Conservation (phyloP, 1,140 invertebrate species). For the Campoletis sonorensis region DNA sequence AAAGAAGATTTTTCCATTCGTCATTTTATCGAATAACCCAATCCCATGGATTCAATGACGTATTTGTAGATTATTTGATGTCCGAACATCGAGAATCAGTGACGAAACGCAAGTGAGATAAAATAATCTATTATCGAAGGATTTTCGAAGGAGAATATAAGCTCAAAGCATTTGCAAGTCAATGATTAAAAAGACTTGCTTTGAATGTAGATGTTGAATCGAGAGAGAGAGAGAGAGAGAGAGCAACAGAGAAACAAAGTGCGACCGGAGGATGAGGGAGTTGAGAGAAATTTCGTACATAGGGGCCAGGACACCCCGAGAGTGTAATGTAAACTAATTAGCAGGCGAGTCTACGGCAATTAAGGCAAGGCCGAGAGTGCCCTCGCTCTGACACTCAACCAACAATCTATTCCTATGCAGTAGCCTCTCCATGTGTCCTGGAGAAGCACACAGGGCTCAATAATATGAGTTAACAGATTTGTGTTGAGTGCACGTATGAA, state of each 20-base stretch:
- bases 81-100: no score
- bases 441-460: constrained; percentile 23
- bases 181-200: constrained; percentile 8
- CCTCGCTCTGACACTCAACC: constrained; percentile 68
- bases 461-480: constrained; percentile 20
- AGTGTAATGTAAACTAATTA: constrained; percentile 77
- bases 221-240: constrained; percentile 29
- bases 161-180: not conserved
- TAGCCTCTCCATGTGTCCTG: constrained; percentile 31
- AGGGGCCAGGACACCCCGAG: constrained; percentile 64
- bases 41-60: no score
- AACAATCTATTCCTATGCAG: constrained; percentile 46
- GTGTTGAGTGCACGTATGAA: constrained; percentile 20
- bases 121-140: not conserved
- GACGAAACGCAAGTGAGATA: not conserved
- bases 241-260: constrained; percentile 33
- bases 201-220: constrained; percentile 43
- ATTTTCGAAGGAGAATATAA: not conserved
- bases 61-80: no score
- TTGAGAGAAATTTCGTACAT: constrained; percentile 9
- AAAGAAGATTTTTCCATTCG: no score
- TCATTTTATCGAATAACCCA: no score
- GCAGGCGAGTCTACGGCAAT: constrained; percentile 73
- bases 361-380: constrained; percentile 70
- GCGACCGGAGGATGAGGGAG: constrained; percentile 31